A percentile compares a stretch with the other conserved stretches of the same genome.
These are phyloP conservation scores for Hybognathus amarus DNA, from an alignment of 2,797 vertebrate genomes.

Conservation along the genomic window DNA sequence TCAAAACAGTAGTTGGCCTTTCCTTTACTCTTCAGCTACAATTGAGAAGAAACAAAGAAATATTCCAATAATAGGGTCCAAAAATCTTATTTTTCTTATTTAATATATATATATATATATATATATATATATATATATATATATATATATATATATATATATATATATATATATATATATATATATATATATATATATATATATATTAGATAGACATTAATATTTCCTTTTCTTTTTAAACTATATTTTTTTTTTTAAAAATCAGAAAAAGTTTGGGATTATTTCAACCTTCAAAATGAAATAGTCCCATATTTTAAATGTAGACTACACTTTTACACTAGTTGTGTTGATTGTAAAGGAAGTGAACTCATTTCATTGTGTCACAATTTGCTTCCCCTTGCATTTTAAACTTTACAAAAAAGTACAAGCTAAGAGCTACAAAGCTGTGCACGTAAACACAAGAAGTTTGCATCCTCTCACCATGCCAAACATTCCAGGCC, in stretches of 20 bases:
- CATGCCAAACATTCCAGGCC: slow-evolving; percentile 94
- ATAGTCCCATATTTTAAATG: background rate
- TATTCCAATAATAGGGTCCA: background rate
- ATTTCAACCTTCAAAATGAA: background rate
- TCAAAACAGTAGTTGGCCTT: slow-evolving; percentile 89
- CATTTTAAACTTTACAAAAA: background rate
- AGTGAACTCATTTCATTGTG: background rate
- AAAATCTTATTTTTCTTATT: background rate
- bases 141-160: background rate
- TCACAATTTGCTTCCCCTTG: background rate
- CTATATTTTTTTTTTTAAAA: too few relatives aligned
- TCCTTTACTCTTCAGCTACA: slow-evolving; percentile 88
- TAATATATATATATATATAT: background rate
- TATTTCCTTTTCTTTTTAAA: background rate
- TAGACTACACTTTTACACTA: background rate
- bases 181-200: background rate
- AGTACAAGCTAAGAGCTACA: too few relatives aligned
- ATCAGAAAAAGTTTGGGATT: background rate
- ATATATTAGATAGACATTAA: background rate
- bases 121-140: background rate
- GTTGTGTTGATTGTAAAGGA: background rate
- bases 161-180: background rate
- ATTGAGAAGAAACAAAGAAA: slow-evolving; percentile 8
- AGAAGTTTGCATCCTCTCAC: slow-evolving; percentile 70
- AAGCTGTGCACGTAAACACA: background rate